These are phyloP conservation scores for Okapia johnstoni DNA, from an alignment of 2,113 vertebrate species.

Conservation along the genomic window DNA sequence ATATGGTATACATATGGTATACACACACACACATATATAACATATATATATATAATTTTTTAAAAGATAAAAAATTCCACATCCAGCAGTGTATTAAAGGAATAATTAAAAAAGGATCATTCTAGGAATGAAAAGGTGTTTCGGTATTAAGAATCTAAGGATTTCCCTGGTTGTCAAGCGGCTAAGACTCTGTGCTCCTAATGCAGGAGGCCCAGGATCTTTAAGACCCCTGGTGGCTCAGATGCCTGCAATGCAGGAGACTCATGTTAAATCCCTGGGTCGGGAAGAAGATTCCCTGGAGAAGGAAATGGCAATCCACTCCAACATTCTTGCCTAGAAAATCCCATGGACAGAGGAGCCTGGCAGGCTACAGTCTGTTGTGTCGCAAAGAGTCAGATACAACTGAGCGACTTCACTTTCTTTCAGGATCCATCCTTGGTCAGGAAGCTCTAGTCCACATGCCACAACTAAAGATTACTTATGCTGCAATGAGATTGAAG, in stretches of 20 bases:
- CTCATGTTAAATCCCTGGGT: rapidly evolving
- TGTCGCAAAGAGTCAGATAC: not conserved
- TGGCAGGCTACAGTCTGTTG: not conserved
- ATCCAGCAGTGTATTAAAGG: not conserved
- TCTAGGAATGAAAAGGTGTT: not conserved
- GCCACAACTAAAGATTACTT: not conserved
- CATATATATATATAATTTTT: not conserved
- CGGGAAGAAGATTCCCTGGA: not conserved
- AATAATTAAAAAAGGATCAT: not conserved
- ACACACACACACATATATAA: not conserved
- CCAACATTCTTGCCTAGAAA: not conserved
- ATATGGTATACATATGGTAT: not conserved
- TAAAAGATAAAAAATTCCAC: not conserved
- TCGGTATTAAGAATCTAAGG: not conserved
- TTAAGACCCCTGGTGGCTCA: not conserved
- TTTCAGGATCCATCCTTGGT: not conserved
- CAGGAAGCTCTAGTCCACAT: not conserved
- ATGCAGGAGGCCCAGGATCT: not conserved
- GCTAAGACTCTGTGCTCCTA: not conserved
- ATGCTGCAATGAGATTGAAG: not conserved
- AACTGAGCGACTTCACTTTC: not conserved
- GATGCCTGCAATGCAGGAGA: not conserved
- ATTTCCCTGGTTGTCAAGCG: not conserved
- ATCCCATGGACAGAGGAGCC: not conserved
- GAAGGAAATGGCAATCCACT: not conserved